These are phyloP conservation scores for Rhincodon typus DNA, from an alignment of 2,797 vertebrate species.

Conservation along the genomic window DNA sequence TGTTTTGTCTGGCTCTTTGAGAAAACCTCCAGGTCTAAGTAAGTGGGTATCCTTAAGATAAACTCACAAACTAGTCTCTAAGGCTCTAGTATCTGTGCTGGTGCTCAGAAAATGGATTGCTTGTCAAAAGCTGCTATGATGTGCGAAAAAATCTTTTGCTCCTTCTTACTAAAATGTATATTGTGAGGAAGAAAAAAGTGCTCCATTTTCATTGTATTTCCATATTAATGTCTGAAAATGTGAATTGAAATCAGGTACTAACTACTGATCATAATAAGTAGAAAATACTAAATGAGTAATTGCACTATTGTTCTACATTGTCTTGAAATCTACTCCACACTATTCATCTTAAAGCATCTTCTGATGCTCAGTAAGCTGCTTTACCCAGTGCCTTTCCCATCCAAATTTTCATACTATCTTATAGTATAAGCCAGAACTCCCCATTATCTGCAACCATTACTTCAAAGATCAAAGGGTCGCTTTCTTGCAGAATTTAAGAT, in stretches of 20 bases:
- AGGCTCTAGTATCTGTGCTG: not conserved
- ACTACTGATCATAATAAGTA: not conserved
- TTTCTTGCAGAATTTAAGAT: not conserved
- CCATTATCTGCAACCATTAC: not conserved
- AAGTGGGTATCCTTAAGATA: not conserved
- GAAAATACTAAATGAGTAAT: not conserved
- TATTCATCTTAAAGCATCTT: not conserved
- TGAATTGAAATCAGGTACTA: not conserved
- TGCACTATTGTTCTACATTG: not conserved
- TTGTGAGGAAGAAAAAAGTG: not conserved
- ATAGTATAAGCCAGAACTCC: too few relatives aligned
- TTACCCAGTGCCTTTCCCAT: not conserved
- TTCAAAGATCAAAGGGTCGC: not conserved
- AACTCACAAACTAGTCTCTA: not conserved
- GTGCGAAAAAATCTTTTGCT: not conserved
- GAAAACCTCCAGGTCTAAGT: too few relatives aligned
- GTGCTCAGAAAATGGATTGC: not conserved
- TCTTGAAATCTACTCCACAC: not conserved
- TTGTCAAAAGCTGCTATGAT: not conserved
- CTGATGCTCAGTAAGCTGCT: not conserved
- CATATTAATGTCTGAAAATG: not conserved
- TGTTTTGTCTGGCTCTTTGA: too few relatives aligned
- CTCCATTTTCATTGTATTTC: not conserved
- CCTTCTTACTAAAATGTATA: not conserved
- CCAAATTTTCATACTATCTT: not conserved